Conservation (phyloP, 1,140 invertebrate genomes). For the Drosophila neocordata region DNA sequence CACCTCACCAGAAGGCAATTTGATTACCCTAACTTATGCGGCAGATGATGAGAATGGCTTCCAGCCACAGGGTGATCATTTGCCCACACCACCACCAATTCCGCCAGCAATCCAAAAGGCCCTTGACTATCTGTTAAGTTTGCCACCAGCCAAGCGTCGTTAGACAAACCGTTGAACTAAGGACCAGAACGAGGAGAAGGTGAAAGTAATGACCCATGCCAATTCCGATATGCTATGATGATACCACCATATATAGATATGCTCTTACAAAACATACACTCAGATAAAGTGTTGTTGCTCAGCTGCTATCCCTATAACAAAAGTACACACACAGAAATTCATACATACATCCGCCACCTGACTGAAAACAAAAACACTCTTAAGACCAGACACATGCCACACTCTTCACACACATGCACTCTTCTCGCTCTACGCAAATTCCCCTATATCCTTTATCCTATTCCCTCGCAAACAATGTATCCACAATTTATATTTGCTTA, state of each 20-base stretch:
- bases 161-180: slow-evolving; percentile 25
- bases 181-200: not conserved
- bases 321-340: not conserved
- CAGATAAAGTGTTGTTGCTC: no score
- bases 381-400: slow-evolving; percentile 37
- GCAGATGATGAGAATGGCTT: slow-evolving; percentile 92
- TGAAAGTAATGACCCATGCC: slow-evolving; percentile 8
- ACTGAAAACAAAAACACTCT: slow-evolving; percentile 69
- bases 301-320: slow-evolving; percentile 22
- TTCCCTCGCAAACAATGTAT: slow-evolving; percentile 29
- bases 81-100: slow-evolving; percentile 89
- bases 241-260: not conserved
- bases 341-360: slow-evolving; percentile 23
- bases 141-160: slow-evolving; percentile 82
- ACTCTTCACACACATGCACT: slow-evolving; percentile 12
- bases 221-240: slow-evolving; percentile 21
- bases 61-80: slow-evolving; percentile 87
- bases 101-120: slow-evolving; percentile 90
- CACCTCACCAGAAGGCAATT: slow-evolving; percentile 91
- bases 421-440: no score
- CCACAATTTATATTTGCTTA: no score
- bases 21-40: slow-evolving; percentile 89
- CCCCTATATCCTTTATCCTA: slow-evolving; percentile 19
- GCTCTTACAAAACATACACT: not conserved
- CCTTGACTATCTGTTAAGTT: slow-evolving; percentile 86